Evolutionary conservation across 2,113 vertebrate genomes (phyloP).

Genomic region (Climacteris rufus): DNA sequence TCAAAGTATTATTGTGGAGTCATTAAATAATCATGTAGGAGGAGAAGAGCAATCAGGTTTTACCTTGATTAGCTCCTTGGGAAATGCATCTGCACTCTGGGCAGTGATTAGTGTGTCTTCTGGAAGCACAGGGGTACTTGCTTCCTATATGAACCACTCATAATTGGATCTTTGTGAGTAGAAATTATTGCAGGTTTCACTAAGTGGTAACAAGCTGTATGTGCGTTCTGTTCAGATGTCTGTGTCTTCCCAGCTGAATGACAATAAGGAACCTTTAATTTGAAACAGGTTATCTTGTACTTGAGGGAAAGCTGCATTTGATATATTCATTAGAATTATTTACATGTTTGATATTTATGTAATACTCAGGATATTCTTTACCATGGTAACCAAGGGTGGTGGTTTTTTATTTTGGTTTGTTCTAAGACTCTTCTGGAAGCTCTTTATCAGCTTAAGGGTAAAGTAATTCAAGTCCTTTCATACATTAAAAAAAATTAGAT

Average conservation of each 20-base stretch:
- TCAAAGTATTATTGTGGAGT: not conserved
- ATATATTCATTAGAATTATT: not conserved
- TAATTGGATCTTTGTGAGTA: not conserved
- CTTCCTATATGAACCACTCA: not conserved
- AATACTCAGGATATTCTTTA: not conserved
- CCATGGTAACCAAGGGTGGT: not conserved
- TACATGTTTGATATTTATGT: not conserved
- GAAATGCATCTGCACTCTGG: slow-evolving; percentile 39
- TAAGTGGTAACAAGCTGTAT: not conserved
- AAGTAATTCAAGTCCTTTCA: not conserved
- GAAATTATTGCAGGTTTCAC: not conserved
- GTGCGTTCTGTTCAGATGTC: not conserved
- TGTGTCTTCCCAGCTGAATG: not conserved
- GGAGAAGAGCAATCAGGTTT: slow-evolving; percentile 44
- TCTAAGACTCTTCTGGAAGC: not conserved
- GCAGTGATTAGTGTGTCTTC: not conserved
- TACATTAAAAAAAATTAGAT: not conserved
- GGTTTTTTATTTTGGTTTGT: not conserved
- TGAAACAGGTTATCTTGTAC: not conserved
- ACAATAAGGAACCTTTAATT: not conserved
- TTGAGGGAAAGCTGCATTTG: not conserved
- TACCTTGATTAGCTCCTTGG: slow-evolving; percentile 42
- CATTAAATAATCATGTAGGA: not conserved
- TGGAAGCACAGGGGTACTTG: not conserved
- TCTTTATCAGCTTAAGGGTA: not conserved